A percentile compares a stretch with the other conserved stretches of the same genome.
These are phyloP conservation scores for Chascanopsetta lugubris DNA, from an alignment of 2,113 vertebrate genomes.

Conservation along the genomic window DNA sequence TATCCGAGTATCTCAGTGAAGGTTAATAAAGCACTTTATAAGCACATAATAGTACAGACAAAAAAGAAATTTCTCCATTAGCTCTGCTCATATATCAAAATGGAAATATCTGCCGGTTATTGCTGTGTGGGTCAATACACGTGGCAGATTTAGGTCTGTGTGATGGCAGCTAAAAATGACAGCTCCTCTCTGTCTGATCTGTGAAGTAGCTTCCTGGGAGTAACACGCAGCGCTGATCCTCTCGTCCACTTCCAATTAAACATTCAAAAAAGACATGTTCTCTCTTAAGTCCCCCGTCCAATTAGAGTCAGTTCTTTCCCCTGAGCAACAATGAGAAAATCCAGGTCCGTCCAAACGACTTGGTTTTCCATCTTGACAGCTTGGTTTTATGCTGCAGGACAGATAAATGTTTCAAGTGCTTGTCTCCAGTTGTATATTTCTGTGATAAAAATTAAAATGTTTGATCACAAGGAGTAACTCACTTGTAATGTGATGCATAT, in stretches of 20 bases:
- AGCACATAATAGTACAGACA: not conserved
- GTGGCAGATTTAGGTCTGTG: constrained; percentile 36
- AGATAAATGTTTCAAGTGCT: constrained; percentile 2
- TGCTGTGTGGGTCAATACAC: not conserved
- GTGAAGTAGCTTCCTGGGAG: constrained; percentile 1
- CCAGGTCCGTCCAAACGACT: not conserved
- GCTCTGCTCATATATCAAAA: constrained; percentile 5
- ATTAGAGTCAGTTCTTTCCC: not conserved
- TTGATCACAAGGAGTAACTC: not conserved
- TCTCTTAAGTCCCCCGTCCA: not conserved
- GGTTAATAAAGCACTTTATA: constrained; percentile 27
- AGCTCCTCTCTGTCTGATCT: not conserved
- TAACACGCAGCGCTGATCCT: constrained; percentile 7
- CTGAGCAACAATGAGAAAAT: not conserved
- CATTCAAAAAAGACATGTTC: too few relatives aligned
- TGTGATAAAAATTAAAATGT: not conserved
- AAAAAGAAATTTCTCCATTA: constrained; percentile 1
- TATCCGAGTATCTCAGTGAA: not conserved
- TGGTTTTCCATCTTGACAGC: not conserved
- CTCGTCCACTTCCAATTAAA: constrained; percentile 11
- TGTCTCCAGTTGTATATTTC: not conserved
- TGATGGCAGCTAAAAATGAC: constrained; percentile 11
- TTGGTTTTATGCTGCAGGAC: not conserved
- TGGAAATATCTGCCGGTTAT: not conserved
- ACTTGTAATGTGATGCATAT: not conserved